Evolutionary conservation across 2,888 invertebrate genomes (phyloP).

Genomic region (Protophormia terraenovae): DNA sequence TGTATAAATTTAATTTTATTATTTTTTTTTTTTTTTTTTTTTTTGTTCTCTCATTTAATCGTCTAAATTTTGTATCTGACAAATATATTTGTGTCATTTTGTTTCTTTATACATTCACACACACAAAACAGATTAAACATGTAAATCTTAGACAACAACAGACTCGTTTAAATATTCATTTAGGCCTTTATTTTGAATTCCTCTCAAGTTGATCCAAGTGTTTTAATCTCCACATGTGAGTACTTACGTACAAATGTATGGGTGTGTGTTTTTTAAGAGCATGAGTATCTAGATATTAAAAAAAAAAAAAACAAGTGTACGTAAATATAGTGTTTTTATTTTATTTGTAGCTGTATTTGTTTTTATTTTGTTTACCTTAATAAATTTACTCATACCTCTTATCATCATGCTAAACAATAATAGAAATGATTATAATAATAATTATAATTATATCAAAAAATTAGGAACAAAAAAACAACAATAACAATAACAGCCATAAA

Average conservation of each 20-base stretch:
- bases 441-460: background rate
- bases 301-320: background rate
- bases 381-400: slow-evolving; percentile 14
- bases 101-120: background rate
- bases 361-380: slow-evolving; percentile 9
- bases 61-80: background rate
- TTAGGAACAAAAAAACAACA: too few species aligned
- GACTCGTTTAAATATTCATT: background rate
- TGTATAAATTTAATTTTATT: background rate
- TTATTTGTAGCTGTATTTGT: background rate
- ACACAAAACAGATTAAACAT: background rate
- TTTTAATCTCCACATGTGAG: background rate
- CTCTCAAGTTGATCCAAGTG: background rate
- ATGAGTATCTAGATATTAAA: background rate
- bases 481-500: background rate
- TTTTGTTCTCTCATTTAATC: background rate
- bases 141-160: slow-evolving; percentile 6
- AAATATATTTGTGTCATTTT: background rate
- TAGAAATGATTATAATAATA: slow-evolving; percentile 15
- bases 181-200: background rate
- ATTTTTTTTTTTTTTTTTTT: background rate
- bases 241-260: background rate
- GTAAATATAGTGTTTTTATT: background rate
- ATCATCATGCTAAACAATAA: slow-evolving; percentile 2
- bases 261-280: background rate